These are phyloP conservation scores for Mastacembelus armatus DNA, from an alignment of 2,797 vertebrate species.

Conservation along the genomic window DNA sequence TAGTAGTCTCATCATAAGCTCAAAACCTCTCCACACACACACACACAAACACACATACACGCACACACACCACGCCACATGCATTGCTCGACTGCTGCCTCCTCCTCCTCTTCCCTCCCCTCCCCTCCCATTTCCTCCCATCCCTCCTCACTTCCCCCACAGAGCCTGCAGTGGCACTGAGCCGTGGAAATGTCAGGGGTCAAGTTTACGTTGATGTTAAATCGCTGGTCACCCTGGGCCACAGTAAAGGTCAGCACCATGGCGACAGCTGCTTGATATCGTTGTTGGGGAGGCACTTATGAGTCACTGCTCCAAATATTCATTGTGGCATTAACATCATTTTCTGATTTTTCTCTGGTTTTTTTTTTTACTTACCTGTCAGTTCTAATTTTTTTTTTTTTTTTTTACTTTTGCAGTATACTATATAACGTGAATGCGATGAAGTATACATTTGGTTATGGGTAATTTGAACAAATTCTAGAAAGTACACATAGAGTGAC, in stretches of 20 bases:
- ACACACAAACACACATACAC: neutral
- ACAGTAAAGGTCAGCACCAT: slow-evolving; percentile 79
- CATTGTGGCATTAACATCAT: slow-evolving; percentile 72
- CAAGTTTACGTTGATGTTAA: slow-evolving; percentile 79
- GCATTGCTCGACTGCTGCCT: slow-evolving; percentile 49
- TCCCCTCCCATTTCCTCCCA: neutral
- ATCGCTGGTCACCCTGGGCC: slow-evolving; percentile 78
- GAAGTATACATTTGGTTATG: slow-evolving; percentile 1
- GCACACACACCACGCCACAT: slow-evolving; percentile 39
- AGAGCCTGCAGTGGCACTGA: slow-evolving; percentile 69
- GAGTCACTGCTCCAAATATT: slow-evolving; percentile 71
- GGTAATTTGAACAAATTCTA: neutral
- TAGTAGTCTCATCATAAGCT: neutral
- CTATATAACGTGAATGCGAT: too few species aligned
- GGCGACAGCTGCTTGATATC: slow-evolving; percentile 76
- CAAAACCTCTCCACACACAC: neutral
- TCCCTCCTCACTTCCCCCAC: too few species aligned
- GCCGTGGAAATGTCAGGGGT: slow-evolving; percentile 83
- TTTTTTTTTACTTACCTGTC: slow-evolving; percentile 57
- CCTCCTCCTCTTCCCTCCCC: slow-evolving; percentile 6
- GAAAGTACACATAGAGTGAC: neutral
- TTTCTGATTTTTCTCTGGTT: slow-evolving; percentile 48
- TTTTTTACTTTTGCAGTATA: neutral
- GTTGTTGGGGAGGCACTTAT: slow-evolving; percentile 59
- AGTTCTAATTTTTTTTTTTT: slow-evolving; percentile 37